Evolutionary conservation across 2,888 invertebrate species (phyloP), one percentile per base, ranked within the genome.

Genomic region (Anoncus sp.): DNA sequence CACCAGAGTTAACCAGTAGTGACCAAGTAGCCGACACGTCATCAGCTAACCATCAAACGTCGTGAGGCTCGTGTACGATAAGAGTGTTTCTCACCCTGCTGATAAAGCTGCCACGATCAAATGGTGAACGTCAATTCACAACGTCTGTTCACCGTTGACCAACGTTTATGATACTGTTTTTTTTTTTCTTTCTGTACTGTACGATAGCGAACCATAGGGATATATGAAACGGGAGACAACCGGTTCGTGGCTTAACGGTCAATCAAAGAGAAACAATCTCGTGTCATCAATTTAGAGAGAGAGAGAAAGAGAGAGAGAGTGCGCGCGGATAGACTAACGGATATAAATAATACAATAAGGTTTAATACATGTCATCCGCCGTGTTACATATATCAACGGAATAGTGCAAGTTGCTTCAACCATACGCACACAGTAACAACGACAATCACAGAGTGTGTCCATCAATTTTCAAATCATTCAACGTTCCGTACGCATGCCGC

Each of bases 1-100:
- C 82, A 78, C 81, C 81, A 69, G 80, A 76, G 79, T 70, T 81
- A 75, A 82, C 76, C 83, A 80, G 81, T 82, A 79, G 82, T 81
- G 75, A 80, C 71, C 78, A 81, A 81, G 81, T 83, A 75, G 77
- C 76, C 81, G 82, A 75, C 65, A 75, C 75, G 82, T 73, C 77
- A 71, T 66, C 76, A 82, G 57, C 69, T 59, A 67, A 66, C 59
- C 49, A 67, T 40, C 35, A 24, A 65, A 65, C 63, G 60, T 16
- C 14, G n/a, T n/a, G n/a, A n/a, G 24, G 38, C 49, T 51, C 18
- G 55, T 10, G 63, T 24, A 65, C 38, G 12, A 40, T 12, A 47
- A 53, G 40, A 40, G 53, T 40, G 49, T 24, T 59, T 20, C 43
- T 20, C 22, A 27, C 40, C 49, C 38, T 51, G 62, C 38, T 51